A percentile compares a stretch with the other conserved stretches of the same genome.
Conservation (phyloP, 1,140 invertebrate genomes). For the Vanessa atalanta region DNA sequence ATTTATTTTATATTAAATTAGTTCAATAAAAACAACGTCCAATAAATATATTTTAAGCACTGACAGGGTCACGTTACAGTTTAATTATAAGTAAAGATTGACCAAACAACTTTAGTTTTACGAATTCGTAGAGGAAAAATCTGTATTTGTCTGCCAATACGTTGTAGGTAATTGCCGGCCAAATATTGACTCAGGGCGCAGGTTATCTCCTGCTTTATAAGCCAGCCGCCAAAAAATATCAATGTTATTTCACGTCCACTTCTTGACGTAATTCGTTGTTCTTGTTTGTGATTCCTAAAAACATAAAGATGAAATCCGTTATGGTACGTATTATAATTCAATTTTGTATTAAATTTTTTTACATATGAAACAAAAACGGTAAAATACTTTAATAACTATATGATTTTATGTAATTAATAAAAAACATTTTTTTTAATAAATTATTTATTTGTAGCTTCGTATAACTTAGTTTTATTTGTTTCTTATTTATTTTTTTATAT, state of each 20-base stretch:
- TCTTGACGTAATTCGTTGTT: conserved; percentile 20
- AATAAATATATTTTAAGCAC: too few species aligned
- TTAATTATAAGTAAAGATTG: neutral
- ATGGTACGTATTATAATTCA: conserved; percentile 22
- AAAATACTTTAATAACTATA: too few species aligned
- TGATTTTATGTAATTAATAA: neutral
- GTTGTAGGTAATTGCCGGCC: conserved; percentile 13
- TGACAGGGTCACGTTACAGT: neutral
- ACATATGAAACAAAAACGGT: too few species aligned
- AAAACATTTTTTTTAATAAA: too few species aligned
- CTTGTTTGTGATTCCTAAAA: neutral
- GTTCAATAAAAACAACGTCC: too few species aligned
- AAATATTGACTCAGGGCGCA: conserved; percentile 25
- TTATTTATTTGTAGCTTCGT: too few species aligned
- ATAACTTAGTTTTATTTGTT: too few species aligned
- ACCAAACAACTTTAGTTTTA: conserved; percentile 9
- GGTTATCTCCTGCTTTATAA: conserved; percentile 35
- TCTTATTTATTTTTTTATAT: too few species aligned
- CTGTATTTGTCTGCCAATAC: conserved; percentile 17
- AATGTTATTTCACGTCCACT: conserved; percentile 7
- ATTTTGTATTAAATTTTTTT: neutral
- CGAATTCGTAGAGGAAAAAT: conserved; percentile 31
- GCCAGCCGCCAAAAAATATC: conserved; percentile 12
- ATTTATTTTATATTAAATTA: too few species aligned
- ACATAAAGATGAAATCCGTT: conserved; percentile 17